Evolutionary conservation across 2,113 vertebrate genomes (phyloP), one percentile per base, ranked within the genome.

Genomic region (Pterocles gutturalis): DNA sequence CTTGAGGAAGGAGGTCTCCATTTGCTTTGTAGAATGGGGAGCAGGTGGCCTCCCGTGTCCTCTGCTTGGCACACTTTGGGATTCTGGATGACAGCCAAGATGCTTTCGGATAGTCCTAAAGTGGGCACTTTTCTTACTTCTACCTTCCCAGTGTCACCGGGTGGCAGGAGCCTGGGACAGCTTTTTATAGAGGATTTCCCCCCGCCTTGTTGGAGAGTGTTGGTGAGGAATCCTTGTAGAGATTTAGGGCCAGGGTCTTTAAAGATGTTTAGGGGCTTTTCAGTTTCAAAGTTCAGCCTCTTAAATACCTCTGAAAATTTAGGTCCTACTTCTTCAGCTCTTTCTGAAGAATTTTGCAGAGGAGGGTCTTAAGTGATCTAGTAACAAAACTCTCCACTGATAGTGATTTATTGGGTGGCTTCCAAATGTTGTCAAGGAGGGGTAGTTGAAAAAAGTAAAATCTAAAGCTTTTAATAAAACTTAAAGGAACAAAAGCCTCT

Each of bases 341-440:
- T 79, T 86, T 34, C 24, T 2, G 8, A 43, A 75, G 34, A 53
- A 36, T 81, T 96, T 90, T 90, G 24, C 34, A 60, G 53, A 48
- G 64, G 34, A 86, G 60, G 87, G 51, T 15, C 45, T 77, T 65
- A 75, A 77, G n/a, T 2, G 8, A 51, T 90, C 25, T n/a, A 46
- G 38, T 81, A 89, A 93, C 64, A 93, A 89, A 93, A 78, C 48
- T 69, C 25, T 83, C 11, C 36, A 10, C 29, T 85, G 83, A 82
- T 69, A 91, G 61, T 87, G 92, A 93, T 95, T 93, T 95, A 76
- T 93, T 48, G 53, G 38, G 80, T 93, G 77, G 16, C 83, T 90
- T 93, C 70, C 67, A 72, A 93, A 58, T 88, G 51, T 69, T 87
- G 66, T 94, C 82, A 90, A 16, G 58, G 36, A 80, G 66, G 53